Evolutionary conservation across 2,888 invertebrate species (phyloP).

Genomic region (Drosophila kuntzei): DNA sequence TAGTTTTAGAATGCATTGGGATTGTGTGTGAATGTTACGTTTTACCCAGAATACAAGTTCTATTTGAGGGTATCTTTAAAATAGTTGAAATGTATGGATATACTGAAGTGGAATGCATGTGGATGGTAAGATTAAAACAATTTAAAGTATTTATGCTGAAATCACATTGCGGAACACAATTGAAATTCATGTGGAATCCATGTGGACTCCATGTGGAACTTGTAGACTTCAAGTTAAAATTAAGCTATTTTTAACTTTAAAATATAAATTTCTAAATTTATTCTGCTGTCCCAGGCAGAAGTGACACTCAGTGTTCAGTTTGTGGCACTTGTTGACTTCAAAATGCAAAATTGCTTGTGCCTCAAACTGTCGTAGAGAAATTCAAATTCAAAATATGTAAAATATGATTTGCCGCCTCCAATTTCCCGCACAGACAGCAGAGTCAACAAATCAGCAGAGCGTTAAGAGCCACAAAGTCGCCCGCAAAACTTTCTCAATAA

Average conservation of each 20-base stretch:
- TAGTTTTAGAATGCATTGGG: background rate
- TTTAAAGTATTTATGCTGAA: background rate
- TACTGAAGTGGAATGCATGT: background rate
- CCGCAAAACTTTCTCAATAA: conserved; percentile 73
- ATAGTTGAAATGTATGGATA: background rate
- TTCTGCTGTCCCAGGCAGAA: background rate
- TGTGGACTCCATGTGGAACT: conserved; percentile 1
- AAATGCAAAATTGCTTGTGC: conserved; percentile 17
- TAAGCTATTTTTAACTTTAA: background rate
- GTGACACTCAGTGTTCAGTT: background rate
- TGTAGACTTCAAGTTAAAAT: conserved; percentile 4
- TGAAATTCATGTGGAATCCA: background rate
- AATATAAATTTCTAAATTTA: background rate
- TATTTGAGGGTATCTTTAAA: no score
- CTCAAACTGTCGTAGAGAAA: conserved; percentile 22
- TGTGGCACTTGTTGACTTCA: conserved; percentile 45
- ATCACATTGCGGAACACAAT: background rate
- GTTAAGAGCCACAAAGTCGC: conserved; percentile 58
- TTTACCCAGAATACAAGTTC: background rate
- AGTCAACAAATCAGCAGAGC: conserved; percentile 51
- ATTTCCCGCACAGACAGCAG: conserved; percentile 11
- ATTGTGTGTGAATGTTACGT: background rate
- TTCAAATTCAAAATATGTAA: conserved; percentile 44
- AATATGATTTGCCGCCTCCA: conserved; percentile 45
- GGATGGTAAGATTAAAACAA: background rate